These are phyloP conservation scores for Tinamus major DNA, from an alignment of 2,797 vertebrate species.

Conservation along the genomic window DNA sequence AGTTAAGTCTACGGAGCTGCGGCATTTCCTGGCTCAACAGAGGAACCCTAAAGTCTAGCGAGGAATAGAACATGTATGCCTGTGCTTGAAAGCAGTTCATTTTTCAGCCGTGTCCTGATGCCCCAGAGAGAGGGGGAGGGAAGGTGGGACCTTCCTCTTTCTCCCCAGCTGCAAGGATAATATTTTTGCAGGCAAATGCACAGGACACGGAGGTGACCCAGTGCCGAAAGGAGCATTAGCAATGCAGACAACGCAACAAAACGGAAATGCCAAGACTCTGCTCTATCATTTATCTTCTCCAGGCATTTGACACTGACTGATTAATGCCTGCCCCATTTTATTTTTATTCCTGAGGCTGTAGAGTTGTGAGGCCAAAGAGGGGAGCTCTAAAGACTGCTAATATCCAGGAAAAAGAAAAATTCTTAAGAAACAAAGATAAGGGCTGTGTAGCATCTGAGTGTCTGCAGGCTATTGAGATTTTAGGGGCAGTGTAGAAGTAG, in stretches of 20 bases:
- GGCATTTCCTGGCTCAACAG: neutral
- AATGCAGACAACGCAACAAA: conserved; percentile 11
- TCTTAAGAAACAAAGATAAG: neutral
- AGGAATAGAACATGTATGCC: rapidly evolving
- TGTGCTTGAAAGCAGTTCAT: neutral
- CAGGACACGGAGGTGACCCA: conserved; percentile 40
- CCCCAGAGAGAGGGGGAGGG: neutral
- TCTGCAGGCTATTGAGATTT: neutral
- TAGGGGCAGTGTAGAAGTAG: neutral
- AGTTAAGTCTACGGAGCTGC: neutral
- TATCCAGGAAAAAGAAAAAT: conserved; percentile 6
- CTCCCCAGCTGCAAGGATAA: conserved; percentile 62
- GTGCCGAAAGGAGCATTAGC: conserved; percentile 39
- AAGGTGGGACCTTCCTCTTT: conserved; percentile 4
- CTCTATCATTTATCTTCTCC: conserved; percentile 43
- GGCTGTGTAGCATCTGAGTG: neutral
- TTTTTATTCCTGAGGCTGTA: conserved; percentile 59
- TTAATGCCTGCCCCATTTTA: conserved; percentile 64
- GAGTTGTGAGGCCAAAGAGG: conserved; percentile 43
- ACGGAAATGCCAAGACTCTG: conserved; percentile 71
- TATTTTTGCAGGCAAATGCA: conserved; percentile 73
- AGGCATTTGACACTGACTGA: conserved; percentile 74
- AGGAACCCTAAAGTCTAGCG: rapidly evolving
- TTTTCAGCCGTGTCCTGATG: neutral
- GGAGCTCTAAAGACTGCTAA: conserved; percentile 10